Evolutionary conservation across 2,113 vertebrate genomes (phyloP).

Genomic region (Canis aureus): DNA sequence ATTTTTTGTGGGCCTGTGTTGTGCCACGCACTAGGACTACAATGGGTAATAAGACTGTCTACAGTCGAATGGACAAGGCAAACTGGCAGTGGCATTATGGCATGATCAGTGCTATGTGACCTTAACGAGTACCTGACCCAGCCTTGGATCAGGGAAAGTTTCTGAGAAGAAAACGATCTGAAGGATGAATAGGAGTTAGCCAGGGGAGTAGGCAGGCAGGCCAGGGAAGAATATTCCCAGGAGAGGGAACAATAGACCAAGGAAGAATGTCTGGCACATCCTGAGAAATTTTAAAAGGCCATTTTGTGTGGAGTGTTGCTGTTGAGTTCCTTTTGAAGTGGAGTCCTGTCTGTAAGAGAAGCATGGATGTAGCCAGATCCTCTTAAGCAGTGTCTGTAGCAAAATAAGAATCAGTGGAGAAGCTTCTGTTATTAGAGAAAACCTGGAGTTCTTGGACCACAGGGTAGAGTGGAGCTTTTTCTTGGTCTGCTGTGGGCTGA

Average conservation of each 20-base stretch:
- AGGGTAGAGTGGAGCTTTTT: neutral
- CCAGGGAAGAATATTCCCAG: neutral
- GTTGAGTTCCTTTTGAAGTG: neutral
- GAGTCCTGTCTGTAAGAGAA: neutral
- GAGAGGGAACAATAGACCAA: neutral
- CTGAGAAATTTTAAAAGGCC: neutral
- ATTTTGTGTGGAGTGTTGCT: neutral
- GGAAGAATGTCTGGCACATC: neutral
- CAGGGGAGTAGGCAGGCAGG: neutral
- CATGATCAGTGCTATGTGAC: neutral
- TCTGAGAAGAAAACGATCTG: neutral
- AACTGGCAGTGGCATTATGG: neutral
- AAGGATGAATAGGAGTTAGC: neutral
- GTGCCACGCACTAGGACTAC: neutral
- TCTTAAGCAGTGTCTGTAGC: neutral
- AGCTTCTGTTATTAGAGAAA: neutral
- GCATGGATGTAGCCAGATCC: neutral
- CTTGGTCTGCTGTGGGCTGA: neutral
- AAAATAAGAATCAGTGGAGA: neutral
- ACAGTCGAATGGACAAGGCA: neutral
- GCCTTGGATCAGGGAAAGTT: neutral
- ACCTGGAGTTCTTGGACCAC: neutral
- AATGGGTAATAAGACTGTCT: neutral
- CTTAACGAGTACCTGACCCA: neutral
- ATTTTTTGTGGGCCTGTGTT: constrained; percentile 16